Conservation (phyloP, 2,888 invertebrate species). For the Leucania comma region DNA sequence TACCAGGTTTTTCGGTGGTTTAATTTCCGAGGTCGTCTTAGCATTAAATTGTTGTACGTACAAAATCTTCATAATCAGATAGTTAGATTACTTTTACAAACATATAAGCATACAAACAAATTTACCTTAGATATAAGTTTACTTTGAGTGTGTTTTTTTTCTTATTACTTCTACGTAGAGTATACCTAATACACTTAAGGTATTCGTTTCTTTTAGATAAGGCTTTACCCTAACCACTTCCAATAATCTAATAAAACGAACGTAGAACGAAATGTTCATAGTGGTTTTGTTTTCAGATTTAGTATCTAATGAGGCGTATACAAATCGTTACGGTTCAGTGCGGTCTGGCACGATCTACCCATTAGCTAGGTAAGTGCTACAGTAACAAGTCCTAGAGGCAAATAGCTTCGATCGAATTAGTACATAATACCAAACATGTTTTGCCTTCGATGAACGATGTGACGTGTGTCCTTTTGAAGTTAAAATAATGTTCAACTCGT, state of each 20-base stretch:
- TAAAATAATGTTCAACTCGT: too few species aligned
- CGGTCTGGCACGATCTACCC: slow-evolving; percentile 49
- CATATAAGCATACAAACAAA: background rate
- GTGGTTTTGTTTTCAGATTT: slow-evolving; percentile 54
- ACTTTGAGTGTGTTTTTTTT: slow-evolving; percentile 3
- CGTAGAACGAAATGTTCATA: slow-evolving; percentile 36
- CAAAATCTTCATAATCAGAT: background rate
- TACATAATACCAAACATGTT: slow-evolving; percentile 1
- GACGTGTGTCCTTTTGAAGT: background rate
- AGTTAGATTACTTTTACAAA: background rate
- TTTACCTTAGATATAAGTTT: background rate
- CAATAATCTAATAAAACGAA: slow-evolving; percentile 50
- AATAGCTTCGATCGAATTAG: slow-evolving; percentile 27
- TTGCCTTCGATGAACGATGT: background rate
- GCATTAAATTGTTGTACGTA: too few species aligned
- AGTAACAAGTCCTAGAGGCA: slow-evolving; percentile 26
- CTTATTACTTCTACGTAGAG: background rate
- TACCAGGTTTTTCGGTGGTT: too few species aligned
- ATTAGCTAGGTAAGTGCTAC: slow-evolving; percentile 47
- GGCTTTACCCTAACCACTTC: slow-evolving; percentile 26
- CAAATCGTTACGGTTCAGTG: slow-evolving; percentile 60
- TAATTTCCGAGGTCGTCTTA: too few species aligned
- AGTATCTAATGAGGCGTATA: slow-evolving; percentile 57
- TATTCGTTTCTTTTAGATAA: slow-evolving; percentile 32
- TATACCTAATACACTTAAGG: slow-evolving; percentile 40